Evolutionary conservation across 2,797 vertebrate species (phyloP).

Genomic region (Sebastes itinus): DNA sequence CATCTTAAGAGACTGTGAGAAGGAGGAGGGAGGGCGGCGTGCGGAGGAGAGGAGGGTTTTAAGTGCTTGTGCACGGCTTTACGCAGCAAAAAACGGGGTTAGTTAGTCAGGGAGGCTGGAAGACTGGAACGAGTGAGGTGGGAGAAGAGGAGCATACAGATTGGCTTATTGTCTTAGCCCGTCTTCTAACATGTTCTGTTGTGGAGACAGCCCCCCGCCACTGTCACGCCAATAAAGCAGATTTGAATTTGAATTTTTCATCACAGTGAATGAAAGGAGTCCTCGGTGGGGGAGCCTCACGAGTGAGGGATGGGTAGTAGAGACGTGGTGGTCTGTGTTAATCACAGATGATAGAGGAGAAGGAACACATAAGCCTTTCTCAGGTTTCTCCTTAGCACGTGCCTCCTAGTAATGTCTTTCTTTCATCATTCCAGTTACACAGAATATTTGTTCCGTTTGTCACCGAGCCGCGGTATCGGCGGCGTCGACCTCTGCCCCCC

Average conservation of each 20-base stretch:
- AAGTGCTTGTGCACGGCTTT: constrained; percentile 30
- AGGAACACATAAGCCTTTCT: not conserved
- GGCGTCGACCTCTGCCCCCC: constrained; percentile 5
- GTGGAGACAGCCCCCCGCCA: constrained; percentile 49
- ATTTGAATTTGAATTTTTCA: constrained; percentile 75
- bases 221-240: constrained; percentile 69
- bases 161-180: constrained; percentile 72
- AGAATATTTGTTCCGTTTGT: constrained; percentile 42
- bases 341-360: constrained; percentile 17
- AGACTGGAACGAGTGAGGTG: constrained; percentile 11
- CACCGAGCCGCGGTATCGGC: not conserved
- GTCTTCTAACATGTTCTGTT: constrained; percentile 58
- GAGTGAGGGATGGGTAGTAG: not conserved
- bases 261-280: constrained; percentile 37
- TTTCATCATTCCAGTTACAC: constrained; percentile 1
- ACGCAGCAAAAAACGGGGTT: constrained; percentile 27
- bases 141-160: constrained; percentile 48
- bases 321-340: constrained; percentile 34
- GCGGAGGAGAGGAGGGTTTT: constrained; percentile 10
- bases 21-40: not conserved
- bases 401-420: constrained; percentile 7
- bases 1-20: constrained; percentile 13
- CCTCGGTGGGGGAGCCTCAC: constrained; percentile 15
- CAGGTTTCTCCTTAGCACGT: not conserved
- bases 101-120: constrained; percentile 4